A percentile compares a stretch with the other conserved stretches of the same genome.
Conservation (phyloP, 2,888 invertebrate genomes). For the Aporophyla nigra region DNA sequence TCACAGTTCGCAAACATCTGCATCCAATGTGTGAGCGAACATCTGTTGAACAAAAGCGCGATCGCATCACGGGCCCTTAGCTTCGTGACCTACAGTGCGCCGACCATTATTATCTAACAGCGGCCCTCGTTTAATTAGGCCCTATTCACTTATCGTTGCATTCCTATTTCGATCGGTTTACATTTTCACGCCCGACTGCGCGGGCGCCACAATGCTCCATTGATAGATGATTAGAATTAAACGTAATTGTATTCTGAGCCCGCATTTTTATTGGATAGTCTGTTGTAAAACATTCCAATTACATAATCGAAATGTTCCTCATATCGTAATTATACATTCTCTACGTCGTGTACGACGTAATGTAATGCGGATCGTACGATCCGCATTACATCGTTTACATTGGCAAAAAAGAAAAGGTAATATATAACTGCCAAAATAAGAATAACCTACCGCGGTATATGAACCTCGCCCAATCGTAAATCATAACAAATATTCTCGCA, state of each 20-base stretch:
- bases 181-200: conserved; percentile 81
- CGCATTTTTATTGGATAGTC: conserved; percentile 47
- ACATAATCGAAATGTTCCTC: conserved; percentile 34
- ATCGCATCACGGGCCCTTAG: conserved; percentile 75
- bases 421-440: conserved; percentile 73
- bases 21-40: conserved; percentile 81
- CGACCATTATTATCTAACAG: conserved; percentile 79
- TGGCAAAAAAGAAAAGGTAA: conserved; percentile 61
- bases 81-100: conserved; percentile 79
- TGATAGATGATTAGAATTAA: conserved; percentile 79
- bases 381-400: conserved; percentile 50
- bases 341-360: conserved; percentile 16
- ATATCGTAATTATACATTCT: conserved; percentile 42
- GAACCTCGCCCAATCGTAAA: conserved; percentile 83
- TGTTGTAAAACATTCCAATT: conserved; percentile 53
- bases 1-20: conserved; percentile 83
- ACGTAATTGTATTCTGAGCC: conserved; percentile 70
- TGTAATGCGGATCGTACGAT: conserved; percentile 38
- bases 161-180: conserved; percentile 84
- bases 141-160: conserved; percentile 87
- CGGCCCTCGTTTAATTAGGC: conserved; percentile 86
- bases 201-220: conserved; percentile 77
- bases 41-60: conserved; percentile 81
- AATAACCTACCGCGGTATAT: conserved; percentile 76
- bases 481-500: conserved; percentile 84